Evolutionary conservation across 2,888 invertebrate species (phyloP).

Genomic region (Tetheella fluctuosa): DNA sequence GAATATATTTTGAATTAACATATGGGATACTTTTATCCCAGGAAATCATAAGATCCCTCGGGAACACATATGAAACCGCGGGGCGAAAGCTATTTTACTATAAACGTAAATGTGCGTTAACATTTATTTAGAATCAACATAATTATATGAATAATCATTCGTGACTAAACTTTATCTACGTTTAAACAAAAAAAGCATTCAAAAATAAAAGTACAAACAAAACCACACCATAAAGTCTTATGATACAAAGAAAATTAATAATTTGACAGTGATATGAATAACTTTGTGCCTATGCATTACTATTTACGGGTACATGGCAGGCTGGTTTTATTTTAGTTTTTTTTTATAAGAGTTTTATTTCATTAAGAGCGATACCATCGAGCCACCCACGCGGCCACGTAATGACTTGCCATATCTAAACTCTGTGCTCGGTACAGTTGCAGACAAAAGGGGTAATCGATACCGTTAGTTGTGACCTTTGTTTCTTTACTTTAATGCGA

Average conservation of each 20-base stretch:
- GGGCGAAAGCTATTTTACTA: no score
- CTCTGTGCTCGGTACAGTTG: conserved; percentile 54
- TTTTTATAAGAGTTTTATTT: conserved; percentile 79
- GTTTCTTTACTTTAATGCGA: conserved; percentile 12
- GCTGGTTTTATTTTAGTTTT: conserved; percentile 48
- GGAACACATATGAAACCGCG: no score
- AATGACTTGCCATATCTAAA: conserved; percentile 81
- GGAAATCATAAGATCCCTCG: no score
- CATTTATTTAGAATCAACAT: not conserved
- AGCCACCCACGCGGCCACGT: conserved; percentile 76
- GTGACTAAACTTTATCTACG: not conserved
- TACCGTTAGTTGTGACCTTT: conserved; percentile 39
- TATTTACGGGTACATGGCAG: conserved; percentile 38
- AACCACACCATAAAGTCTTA: not conserved
- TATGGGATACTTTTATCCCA: no score
- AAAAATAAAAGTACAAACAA: not conserved
- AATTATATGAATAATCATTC: not conserved
- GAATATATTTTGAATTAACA: no score
- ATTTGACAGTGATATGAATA: conserved; percentile 4
- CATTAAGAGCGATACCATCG: conserved; percentile 78
- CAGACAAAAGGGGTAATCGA: conserved; percentile 42
- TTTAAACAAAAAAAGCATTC: not conserved
- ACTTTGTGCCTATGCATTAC: not conserved
- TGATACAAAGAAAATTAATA: not conserved
- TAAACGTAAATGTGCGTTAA: no score